Conservation (phyloP, 2,113 vertebrate genomes). For the Macroglossus sobrinus region DNA sequence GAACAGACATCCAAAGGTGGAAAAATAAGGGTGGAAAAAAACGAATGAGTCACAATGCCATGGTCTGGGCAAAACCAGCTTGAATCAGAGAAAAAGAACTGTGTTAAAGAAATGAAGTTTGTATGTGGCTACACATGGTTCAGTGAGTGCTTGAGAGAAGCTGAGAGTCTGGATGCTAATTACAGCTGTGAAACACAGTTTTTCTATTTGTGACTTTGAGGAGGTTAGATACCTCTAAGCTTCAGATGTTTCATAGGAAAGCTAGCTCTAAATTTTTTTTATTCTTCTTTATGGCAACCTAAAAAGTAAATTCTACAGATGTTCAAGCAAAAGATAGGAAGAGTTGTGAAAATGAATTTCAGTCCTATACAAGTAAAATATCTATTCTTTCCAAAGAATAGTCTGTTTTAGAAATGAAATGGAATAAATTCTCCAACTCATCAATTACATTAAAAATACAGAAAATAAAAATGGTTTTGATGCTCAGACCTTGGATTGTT, state of each 20-base stretch:
- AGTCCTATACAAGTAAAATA: neutral
- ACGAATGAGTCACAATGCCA: no score
- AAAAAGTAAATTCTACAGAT: neutral
- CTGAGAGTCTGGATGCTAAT: neutral
- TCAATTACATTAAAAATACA: neutral
- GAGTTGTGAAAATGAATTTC: neutral
- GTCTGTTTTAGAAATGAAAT: neutral
- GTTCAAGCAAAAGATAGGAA: neutral
- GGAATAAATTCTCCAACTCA: neutral
- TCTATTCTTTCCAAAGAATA: neutral
- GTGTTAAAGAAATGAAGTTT: no score
- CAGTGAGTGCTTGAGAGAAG: neutral
- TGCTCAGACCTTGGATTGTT: neutral
- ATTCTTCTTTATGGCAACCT: neutral
- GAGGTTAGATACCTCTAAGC: neutral
- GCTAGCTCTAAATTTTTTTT: neutral
- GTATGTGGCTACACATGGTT: neutral
- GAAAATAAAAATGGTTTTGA: conserved; percentile 27
- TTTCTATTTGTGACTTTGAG: neutral
- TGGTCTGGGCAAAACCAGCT: no score
- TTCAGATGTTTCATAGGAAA: neutral
- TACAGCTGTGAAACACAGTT: neutral
- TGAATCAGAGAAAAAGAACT: no score
- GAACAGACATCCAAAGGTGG: no score
- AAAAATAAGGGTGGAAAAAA: no score